phyloP scores from a whole-genome alignment of 1,140 invertebrate species.

The Colletes latitarsis region DNA sequence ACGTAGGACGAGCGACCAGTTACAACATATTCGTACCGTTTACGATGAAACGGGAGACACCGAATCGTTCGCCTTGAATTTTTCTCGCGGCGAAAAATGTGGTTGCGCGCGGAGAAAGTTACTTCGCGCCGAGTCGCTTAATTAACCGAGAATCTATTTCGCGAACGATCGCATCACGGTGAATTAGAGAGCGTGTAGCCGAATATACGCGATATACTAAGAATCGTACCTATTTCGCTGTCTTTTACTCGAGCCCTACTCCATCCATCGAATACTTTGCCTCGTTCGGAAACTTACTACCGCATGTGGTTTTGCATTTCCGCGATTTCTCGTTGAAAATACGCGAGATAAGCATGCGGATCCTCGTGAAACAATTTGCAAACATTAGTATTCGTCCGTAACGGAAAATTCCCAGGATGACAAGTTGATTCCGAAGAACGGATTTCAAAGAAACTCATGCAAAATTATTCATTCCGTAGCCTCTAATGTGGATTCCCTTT shows the following conservation, averaged over 20 bases:
- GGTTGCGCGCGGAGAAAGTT: background rate
- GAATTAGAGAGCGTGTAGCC: background rate
- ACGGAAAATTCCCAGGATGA: constrained; percentile 21
- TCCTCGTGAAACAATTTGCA: background rate
- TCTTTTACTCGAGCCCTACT: background rate
- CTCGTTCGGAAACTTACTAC: background rate
- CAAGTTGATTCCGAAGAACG: background rate
- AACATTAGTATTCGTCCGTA: background rate
- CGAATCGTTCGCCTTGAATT: too few relatives aligned
- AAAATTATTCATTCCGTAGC: background rate
- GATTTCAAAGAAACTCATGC: background rate
- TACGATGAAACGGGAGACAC: too few relatives aligned
- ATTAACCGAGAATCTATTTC: constrained; percentile 4
- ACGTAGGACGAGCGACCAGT: too few relatives aligned
- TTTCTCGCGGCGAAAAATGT: too few relatives aligned
- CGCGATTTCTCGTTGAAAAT: background rate
- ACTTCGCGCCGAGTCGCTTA: background rate
- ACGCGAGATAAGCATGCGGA: background rate
- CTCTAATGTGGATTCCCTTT: too few relatives aligned
- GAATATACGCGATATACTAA: background rate
- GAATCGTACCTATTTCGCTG: too few relatives aligned
- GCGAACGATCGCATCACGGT: background rate
- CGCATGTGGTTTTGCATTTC: background rate
- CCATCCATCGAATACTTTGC: background rate
- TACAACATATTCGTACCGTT: too few relatives aligned